These are phyloP conservation scores for Aspidapion aeneum DNA, from an alignment of 2,888 invertebrate species.

Conservation along the genomic window DNA sequence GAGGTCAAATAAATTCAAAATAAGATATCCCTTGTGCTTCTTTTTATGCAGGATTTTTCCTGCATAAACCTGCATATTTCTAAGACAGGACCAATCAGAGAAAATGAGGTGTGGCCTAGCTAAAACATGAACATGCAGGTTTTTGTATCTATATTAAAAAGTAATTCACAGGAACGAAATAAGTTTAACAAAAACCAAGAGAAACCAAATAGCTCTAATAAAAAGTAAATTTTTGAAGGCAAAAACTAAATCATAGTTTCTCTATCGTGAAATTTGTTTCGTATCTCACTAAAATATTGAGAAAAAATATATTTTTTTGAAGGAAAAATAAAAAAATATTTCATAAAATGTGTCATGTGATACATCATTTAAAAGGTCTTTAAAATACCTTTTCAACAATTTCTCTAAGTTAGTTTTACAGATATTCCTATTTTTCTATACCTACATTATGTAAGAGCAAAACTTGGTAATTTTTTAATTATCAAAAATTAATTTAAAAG, in stretches of 20 bases:
- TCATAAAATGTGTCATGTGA: neutral
- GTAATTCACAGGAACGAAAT: neutral
- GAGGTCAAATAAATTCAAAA: neutral
- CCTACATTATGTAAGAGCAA: too few relatives aligned
- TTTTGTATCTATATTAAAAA: neutral
- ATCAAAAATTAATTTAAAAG: neutral
- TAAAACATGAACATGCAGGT: neutral
- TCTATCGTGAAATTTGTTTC: neutral
- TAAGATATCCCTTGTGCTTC: too few relatives aligned
- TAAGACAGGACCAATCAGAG: neutral
- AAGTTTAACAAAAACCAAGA: neutral
- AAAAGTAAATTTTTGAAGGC: neutral
- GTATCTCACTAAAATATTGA: neutral
- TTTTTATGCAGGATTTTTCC: too few relatives aligned
- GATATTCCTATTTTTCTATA: too few relatives aligned
- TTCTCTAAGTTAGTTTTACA: too few relatives aligned
- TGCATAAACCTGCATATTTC: neutral
- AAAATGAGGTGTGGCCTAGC: neutral
- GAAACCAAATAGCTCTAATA: neutral
- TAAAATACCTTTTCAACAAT: too few relatives aligned
- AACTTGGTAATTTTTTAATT: too few relatives aligned
- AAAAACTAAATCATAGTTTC: neutral
- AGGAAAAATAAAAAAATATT: neutral
- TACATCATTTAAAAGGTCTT: neutral
- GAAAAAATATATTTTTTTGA: neutral